Evolutionary conservation across 2,888 invertebrate species (phyloP).

Genomic region (Calephelis perditalis): DNA sequence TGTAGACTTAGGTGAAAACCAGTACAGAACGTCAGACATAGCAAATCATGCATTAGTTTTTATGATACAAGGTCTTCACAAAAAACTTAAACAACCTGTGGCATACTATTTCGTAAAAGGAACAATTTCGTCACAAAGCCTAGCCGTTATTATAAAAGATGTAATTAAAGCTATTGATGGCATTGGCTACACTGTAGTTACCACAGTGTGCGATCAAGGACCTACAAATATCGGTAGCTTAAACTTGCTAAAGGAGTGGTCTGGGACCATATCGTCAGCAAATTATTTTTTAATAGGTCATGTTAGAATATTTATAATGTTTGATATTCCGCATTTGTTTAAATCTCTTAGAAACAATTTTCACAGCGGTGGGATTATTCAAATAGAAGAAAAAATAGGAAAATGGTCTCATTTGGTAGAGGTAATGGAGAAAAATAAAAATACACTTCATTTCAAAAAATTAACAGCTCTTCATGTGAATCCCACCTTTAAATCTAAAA

Average conservation of each 20-base stretch:
- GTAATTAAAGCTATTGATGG: no score
- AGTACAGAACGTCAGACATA: constrained; percentile 14
- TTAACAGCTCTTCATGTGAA: background rate
- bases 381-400: background rate
- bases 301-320: constrained; percentile 12
- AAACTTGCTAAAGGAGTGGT: no score
- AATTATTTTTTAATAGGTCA: no score
- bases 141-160: no score
- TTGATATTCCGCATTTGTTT: constrained; percentile 16
- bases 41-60: constrained; percentile 29
- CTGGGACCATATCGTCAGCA: no score
- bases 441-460: no score
- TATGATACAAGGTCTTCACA: constrained; percentile 28
- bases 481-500: no score
- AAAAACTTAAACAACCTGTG: constrained; percentile 28
- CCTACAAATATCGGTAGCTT: no score
- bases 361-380: background rate
- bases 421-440: no score
- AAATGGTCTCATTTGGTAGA: constrained; percentile 14
- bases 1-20: constrained; percentile 21
- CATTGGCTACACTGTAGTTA: no score
- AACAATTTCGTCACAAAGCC: background rate
- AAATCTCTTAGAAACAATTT: constrained; percentile 16
- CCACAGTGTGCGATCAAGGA: no score
- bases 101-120: constrained; percentile 30